Evolutionary conservation across 2,888 invertebrate genomes (phyloP).

Genomic region (Chorisops tibialis): DNA sequence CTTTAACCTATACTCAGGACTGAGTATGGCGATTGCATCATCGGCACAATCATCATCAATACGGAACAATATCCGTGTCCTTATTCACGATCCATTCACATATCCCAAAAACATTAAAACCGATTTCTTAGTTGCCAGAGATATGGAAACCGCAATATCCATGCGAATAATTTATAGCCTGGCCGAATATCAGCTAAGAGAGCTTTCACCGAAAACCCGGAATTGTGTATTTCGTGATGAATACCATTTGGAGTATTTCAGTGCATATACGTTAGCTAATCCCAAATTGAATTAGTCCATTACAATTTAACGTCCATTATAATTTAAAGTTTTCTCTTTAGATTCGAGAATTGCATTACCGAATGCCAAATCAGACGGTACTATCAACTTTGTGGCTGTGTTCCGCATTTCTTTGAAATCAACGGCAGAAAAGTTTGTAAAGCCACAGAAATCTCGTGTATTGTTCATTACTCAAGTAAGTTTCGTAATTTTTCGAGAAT

Average conservation of each 20-base stretch:
- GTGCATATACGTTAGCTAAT: slow-evolving; percentile 9
- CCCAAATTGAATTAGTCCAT: not conserved
- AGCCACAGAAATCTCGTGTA: slow-evolving; percentile 7
- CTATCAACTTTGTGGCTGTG: slow-evolving; percentile 21
- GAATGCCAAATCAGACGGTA: slow-evolving; percentile 27
- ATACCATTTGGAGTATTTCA: slow-evolving; percentile 9
- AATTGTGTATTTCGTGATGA: slow-evolving; percentile 12
- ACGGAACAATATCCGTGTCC: not conserved
- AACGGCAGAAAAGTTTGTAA: not conserved
- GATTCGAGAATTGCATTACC: slow-evolving; percentile 28
- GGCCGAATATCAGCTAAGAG: not conserved
- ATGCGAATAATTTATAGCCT: slow-evolving; percentile 8
- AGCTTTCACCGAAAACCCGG: not conserved
- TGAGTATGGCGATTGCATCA: not conserved
- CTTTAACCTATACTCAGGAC: slow-evolving; percentile 1
- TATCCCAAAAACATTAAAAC: slow-evolving; percentile 8
- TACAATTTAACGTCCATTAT: not conserved
- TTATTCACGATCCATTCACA: slow-evolving; percentile 13
- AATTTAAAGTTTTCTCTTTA: slow-evolving; percentile 7
- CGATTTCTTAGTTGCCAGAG: not conserved
- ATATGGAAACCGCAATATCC: slow-evolving; percentile 3
- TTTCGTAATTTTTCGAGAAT: not conserved
- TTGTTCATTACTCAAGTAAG: slow-evolving; percentile 10
- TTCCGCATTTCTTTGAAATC: slow-evolving; percentile 22
- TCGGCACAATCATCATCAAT: too few relatives aligned